Conservation (phyloP, 2,888 invertebrate genomes). For the Celastrina argiolus region DNA sequence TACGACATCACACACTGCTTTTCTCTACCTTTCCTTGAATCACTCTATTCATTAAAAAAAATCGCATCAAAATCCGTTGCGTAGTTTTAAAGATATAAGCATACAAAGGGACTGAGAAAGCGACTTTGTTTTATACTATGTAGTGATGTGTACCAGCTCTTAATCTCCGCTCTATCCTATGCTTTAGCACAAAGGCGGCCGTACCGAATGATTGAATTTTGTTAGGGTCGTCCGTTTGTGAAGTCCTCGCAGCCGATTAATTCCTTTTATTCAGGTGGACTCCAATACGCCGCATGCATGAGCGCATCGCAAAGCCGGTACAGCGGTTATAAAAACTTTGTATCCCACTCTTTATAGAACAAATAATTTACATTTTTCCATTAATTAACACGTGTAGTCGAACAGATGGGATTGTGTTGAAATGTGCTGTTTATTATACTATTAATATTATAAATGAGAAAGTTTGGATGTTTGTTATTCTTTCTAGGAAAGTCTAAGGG, state of each 20-base stretch:
- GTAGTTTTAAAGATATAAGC: too few relatives aligned
- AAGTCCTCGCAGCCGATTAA: constrained; percentile 23
- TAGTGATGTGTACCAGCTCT: too few relatives aligned
- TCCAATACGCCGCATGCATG: constrained; percentile 10
- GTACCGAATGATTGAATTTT: constrained; percentile 23
- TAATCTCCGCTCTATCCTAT: not conserved
- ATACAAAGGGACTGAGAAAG: too few relatives aligned
- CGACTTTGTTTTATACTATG: too few relatives aligned
- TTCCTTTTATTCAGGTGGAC: constrained; percentile 23
- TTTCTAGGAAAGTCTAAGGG: too few relatives aligned
- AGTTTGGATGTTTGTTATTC: too few relatives aligned
- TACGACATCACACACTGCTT: too few relatives aligned
- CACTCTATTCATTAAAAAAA: too few relatives aligned
- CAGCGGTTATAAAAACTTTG: not conserved
- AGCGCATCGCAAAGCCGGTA: constrained; percentile 9
- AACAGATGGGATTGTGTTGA: not conserved
- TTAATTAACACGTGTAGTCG: not conserved
- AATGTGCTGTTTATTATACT: not conserved
- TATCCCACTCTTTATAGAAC: not conserved
- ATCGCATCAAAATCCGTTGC: too few relatives aligned
- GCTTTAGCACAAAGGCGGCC: not conserved
- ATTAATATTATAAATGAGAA: too few relatives aligned
- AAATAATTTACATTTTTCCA: not conserved
- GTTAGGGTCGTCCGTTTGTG: constrained; percentile 21
- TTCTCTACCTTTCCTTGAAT: too few relatives aligned